These are phyloP conservation scores for Tipula confusa DNA, from an alignment of 2,888 invertebrate genomes.

Conservation along the genomic window DNA sequence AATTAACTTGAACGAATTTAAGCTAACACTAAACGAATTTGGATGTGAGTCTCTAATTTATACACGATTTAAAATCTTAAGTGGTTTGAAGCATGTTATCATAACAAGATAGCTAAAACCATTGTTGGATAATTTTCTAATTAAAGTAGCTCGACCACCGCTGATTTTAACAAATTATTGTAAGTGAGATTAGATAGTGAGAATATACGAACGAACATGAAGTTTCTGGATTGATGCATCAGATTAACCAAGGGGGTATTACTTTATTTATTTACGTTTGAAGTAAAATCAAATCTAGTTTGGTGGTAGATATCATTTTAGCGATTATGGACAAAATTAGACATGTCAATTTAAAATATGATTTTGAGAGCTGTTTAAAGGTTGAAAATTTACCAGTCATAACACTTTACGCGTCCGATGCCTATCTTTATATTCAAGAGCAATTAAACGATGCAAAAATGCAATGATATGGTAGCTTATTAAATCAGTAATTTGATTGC, in stretches of 20 bases:
- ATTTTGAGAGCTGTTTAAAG: too few relatives aligned
- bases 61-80: neutral
- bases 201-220: neutral
- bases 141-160: neutral
- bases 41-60: neutral
- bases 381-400: too few relatives aligned
- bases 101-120: neutral
- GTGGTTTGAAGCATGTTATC: neutral
- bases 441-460: too few relatives aligned
- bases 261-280: neutral
- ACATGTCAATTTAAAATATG: too few relatives aligned
- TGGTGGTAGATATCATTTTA: neutral
- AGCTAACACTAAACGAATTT: neutral
- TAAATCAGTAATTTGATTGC: too few relatives aligned
- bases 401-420: too few relatives aligned
- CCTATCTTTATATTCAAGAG: too few relatives aligned
- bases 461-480: too few relatives aligned
- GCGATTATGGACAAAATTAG: too few relatives aligned
- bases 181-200: neutral
- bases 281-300: neutral
- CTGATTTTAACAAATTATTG: neutral
- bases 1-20: neutral
- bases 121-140: neutral
- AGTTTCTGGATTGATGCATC: neutral
- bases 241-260: neutral